Evolutionary conservation across 2,797 vertebrate genomes (phyloP).

Genomic region (Bovichtus variegatus): DNA sequence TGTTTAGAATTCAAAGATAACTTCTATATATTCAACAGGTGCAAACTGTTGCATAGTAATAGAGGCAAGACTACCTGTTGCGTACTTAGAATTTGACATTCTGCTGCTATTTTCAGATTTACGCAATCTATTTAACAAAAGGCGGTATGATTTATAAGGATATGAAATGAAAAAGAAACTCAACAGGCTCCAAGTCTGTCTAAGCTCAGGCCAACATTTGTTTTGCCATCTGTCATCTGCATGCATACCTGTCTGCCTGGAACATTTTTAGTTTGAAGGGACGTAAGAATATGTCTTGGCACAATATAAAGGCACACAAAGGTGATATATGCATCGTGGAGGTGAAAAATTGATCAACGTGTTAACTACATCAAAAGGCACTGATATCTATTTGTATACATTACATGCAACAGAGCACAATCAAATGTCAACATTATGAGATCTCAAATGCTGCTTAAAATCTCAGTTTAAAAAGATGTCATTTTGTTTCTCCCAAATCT

Average conservation of each 20-base stretch:
- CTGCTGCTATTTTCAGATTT: conserved; percentile 56
- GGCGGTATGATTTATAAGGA: conserved; percentile 22
- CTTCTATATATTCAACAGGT: conserved; percentile 71
- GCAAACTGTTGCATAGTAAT: conserved; percentile 79
- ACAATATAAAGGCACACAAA: conserved; percentile 13
- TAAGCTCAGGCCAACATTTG: conserved; percentile 23
- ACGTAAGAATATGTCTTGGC: conserved; percentile 20
- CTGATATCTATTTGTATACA: conserved; percentile 9
- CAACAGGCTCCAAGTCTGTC: conserved; percentile 27
- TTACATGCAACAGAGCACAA: conserved; percentile 9
- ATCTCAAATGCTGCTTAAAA: not conserved
- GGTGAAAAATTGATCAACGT: not conserved
- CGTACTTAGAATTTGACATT: conserved; percentile 29
- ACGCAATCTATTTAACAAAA: conserved; percentile 45
- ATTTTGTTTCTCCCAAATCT: not conserved
- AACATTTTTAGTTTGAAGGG: conserved; percentile 16
- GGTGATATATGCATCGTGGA: not conserved
- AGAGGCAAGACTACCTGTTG: conserved; percentile 51
- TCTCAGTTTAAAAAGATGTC: not conserved
- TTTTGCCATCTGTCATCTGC: conserved; percentile 53
- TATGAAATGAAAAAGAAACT: conserved; percentile 19
- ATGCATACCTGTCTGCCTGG: conserved; percentile 34
- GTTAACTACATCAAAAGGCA: not conserved
- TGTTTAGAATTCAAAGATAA: conserved; percentile 28
- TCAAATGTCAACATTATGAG: not conserved